Base-by-base conservation (phyloP, 1,140 invertebrate genomes). In the Hylaeus anthracinus region DNA sequence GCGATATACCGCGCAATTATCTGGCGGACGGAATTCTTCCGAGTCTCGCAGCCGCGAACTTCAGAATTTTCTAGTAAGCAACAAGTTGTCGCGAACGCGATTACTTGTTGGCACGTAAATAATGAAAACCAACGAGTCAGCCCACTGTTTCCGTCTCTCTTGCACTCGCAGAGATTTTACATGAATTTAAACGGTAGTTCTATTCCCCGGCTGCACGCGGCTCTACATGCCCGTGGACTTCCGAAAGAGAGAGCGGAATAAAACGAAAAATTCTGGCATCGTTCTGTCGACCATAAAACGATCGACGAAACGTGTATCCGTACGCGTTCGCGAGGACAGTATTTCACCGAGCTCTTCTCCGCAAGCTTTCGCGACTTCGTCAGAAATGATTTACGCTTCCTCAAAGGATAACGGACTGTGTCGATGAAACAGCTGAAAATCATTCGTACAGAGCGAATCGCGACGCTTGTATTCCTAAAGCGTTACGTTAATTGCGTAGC, bases 31-130 rank as follows among this genome's bases (percentile, higher is more conserved):
- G 74, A 78, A 78, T 67, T 67, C 76, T 82, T 79, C 69, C 56
- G 51, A 45, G 67, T 84, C 72, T 66, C 65, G 53, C 81, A 26
- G 43, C 37, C 37, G 12, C 43, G 41, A 72, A 77, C 66, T 77
- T 79, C 41, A 69, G 55, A 84, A 72, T 81, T 85, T 86, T 86
- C 80, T 67, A 55, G 74, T 79, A 86, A 86, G 85, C 85, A 86
- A 86, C 85, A 86, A 86, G 85, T 86, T 82, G 84, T 86, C 84
- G 78, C 53, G 74, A 81, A 69, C 79, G 53, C 79, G 84, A 86
- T 82, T 86, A 86, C 71, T 86, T 72, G 80, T 82, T 79, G 61
- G 80, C 65, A 79, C 84, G 84, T 86, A 83, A 86, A 86, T 86
- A 86, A 86, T 67, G 85, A 72, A 86, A 86, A 79, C 63, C 83